phyloP scores from a whole-genome alignment of 2,797 vertebrate genomes.

The Lates japonicus region DNA sequence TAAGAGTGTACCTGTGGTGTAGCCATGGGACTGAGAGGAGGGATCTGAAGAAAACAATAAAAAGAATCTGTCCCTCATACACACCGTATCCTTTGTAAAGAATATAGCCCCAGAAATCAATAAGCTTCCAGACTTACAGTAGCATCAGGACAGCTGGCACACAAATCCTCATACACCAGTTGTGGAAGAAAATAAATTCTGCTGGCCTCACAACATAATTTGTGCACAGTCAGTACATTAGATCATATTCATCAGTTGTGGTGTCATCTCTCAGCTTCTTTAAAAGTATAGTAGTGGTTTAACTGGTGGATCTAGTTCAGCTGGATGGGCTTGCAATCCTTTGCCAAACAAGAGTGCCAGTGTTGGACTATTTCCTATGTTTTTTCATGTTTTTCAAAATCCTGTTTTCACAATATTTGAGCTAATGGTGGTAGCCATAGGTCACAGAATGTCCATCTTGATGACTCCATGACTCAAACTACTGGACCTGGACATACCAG shows the following conservation, averaged over 20 bases:
- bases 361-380: not conserved
- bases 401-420: not conserved
- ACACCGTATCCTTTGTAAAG: slow-evolving; percentile 59
- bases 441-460: not conserved
- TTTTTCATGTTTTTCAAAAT: not conserved
- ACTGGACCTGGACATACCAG: not conserved
- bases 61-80: slow-evolving; percentile 47
- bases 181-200: slow-evolving; percentile 57
- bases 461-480: not conserved
- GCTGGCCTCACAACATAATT: slow-evolving; percentile 43
- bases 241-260: not conserved
- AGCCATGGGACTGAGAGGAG: slow-evolving; percentile 55
- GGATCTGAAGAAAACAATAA: slow-evolving; percentile 49
- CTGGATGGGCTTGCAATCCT: not conserved
- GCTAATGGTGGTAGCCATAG: no score
- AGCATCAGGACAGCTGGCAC: slow-evolving; percentile 65
- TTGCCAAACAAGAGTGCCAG: not conserved
- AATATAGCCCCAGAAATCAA: slow-evolving; percentile 73
- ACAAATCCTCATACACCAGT: slow-evolving; percentile 60
- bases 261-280: slow-evolving; percentile 2
- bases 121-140: slow-evolving; percentile 74
- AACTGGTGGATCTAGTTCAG: not conserved
- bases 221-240: slow-evolving; percentile 37
- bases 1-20: slow-evolving; percentile 12
- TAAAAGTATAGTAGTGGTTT: not conserved